Evolutionary conservation across 2,888 invertebrate species (phyloP).

Genomic region (Erannis defoliaria): DNA sequence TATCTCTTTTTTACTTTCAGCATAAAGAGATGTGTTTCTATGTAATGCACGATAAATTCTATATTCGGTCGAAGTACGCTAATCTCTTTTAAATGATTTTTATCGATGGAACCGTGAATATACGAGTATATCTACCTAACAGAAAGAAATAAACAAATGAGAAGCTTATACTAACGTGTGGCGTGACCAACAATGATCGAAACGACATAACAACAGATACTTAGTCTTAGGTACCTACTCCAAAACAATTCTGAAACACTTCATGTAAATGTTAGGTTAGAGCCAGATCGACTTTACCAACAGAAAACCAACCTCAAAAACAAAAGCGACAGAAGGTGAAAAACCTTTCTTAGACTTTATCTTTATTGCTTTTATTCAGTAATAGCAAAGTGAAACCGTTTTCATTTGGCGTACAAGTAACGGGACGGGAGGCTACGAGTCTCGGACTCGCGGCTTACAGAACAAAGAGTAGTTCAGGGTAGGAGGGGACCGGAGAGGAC

Average conservation of each 20-base stretch:
- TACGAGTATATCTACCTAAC: too few relatives aligned
- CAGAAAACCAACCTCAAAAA: constrained; percentile 55
- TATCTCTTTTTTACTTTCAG: too few relatives aligned
- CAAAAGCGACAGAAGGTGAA: constrained; percentile 65
- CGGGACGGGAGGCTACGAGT: constrained; percentile 66
- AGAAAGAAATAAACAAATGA: too few relatives aligned
- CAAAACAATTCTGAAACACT: background rate
- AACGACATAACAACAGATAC: too few relatives aligned
- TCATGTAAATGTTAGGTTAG: background rate
- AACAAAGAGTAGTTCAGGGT: constrained; percentile 74
- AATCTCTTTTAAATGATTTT: too few relatives aligned
- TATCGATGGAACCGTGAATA: too few relatives aligned
- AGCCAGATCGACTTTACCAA: constrained; percentile 44
- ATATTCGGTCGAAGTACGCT: too few relatives aligned
- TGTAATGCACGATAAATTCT: too few relatives aligned
- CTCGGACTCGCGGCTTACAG: constrained; percentile 66
- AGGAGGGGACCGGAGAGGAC: constrained; percentile 48
- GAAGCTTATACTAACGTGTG: too few relatives aligned
- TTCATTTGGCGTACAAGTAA: constrained; percentile 80
- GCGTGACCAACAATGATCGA: too few relatives aligned
- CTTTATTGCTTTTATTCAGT: constrained; percentile 71
- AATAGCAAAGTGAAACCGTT: constrained; percentile 81
- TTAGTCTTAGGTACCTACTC: too few relatives aligned
- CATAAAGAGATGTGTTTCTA: too few relatives aligned
- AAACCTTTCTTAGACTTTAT: constrained; percentile 70